Percentiles rank a stretch among this genome's conserved stretches.
Evolutionary conservation across 2,797 vertebrate species (phyloP).

Genomic region (Spea hammondii): DNA sequence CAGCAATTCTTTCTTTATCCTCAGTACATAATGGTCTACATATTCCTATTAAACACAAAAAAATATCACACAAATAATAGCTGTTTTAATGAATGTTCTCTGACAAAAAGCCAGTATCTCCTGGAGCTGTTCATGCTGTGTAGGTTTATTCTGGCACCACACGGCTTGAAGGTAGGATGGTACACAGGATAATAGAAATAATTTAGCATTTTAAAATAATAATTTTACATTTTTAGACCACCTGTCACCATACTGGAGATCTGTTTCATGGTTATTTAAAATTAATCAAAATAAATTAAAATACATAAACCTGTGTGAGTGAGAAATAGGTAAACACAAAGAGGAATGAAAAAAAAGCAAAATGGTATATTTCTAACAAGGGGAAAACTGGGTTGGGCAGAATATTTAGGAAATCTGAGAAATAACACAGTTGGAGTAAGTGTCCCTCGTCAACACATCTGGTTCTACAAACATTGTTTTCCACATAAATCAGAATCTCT

Average conservation of each 20-base stretch:
- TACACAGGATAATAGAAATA: slow-evolving; percentile 22
- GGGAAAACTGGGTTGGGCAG: no score
- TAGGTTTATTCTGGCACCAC: slow-evolving; percentile 46
- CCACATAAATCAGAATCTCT: no score
- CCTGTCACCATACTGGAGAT: slow-evolving; percentile 24
- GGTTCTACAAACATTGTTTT: no score
- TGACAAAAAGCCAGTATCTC: slow-evolving; percentile 41
- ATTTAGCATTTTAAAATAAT: slow-evolving; percentile 35
- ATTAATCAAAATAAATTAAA: background rate
- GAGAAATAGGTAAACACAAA: background rate
- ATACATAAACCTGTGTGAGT: background rate
- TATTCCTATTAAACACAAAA: background rate
- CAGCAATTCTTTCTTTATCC: no score
- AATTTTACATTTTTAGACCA: slow-evolving; percentile 37
- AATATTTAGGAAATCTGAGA: no score
- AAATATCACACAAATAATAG: background rate
- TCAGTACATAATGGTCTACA: background rate
- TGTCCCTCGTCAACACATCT: no score
- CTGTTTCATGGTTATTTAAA: slow-evolving; percentile 2
- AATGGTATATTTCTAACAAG: no score
- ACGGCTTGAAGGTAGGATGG: slow-evolving; percentile 43
- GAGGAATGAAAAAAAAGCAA: background rate
- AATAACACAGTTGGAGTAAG: no score
- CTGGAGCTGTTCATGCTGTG: slow-evolving; percentile 30
- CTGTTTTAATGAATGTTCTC: slow-evolving; percentile 17